A percentile compares a stretch with the other conserved stretches of the same genome.
These are phyloP conservation scores for Cynopterus sphinx DNA, from an alignment of 2,797 vertebrate genomes.

Conservation along the genomic window DNA sequence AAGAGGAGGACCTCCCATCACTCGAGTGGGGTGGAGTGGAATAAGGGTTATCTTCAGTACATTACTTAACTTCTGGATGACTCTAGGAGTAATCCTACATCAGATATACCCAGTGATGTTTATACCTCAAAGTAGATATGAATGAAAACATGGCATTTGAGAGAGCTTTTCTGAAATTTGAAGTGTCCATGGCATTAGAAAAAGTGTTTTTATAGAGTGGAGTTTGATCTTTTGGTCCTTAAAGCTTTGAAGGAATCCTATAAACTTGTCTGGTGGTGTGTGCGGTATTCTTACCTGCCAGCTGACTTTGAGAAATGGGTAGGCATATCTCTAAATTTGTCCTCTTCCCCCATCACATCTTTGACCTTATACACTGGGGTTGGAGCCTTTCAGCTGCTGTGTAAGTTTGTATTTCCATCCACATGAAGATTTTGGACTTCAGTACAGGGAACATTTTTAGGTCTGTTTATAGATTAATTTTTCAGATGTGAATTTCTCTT, in stretches of 20 bases:
- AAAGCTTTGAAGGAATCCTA: background rate
- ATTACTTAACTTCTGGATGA: constrained; percentile 6
- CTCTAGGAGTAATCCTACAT: background rate
- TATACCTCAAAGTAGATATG: constrained; percentile 6
- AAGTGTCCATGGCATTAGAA: background rate
- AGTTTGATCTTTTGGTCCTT: background rate
- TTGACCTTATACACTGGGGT: background rate
- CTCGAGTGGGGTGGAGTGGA: background rate
- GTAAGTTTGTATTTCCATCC: background rate
- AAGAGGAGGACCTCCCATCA: background rate
- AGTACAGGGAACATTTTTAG: background rate
- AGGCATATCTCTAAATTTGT: background rate
- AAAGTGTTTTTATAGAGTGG: background rate
- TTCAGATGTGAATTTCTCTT: constrained; percentile 29
- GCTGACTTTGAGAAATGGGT: background rate
- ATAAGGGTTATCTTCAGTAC: background rate
- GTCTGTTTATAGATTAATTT: background rate
- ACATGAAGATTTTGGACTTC: background rate
- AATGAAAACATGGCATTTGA: background rate
- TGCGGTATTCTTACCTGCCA: background rate
- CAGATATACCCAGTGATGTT: background rate
- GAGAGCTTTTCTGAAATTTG: constrained; percentile 1
- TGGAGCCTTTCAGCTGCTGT: background rate
- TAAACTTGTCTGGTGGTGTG: background rate
- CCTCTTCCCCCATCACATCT: background rate